Evolutionary conservation across 2,797 vertebrate species (phyloP), one percentile per base, ranked within the genome.

Genomic region (Dallia pectoralis): DNA sequence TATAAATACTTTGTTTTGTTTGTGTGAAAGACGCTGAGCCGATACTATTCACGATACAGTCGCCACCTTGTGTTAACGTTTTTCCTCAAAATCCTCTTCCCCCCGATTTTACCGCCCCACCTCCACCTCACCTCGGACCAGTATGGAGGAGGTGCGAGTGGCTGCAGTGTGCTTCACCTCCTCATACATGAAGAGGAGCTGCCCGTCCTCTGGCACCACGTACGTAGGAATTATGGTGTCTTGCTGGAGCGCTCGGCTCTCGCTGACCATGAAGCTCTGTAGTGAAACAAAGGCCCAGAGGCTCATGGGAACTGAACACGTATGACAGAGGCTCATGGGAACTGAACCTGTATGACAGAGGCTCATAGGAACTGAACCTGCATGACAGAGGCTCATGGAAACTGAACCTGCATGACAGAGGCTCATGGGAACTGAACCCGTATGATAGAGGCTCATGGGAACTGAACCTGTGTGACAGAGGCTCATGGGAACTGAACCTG

Each of bases 111-210:
- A 7, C 40, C 40, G 25, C 12, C 47, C 56, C 1, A 32, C 11
- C 18, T 40, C 18, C 66, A 16, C 64, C 62, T 90, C 74, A 94
- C 93, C 93, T 92, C 93, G 84, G 62, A 92, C 81, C 33, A 94
- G 86, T 65, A 93, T 88, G 15, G 91, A 93, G 27, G 90, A 91
- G 25, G 89, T 91, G 27, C 87, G 82, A 0, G 87, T 81, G 73
- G 89, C 91, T 27, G 91, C 91, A 0, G 90, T 90, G 53, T 89
- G 85, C 79, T 87, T 93, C 30, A 93, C 89, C 78, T 94, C 93
- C 18, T 92, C 87, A 59, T 94, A 94, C 92, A 95, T 93, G 71
- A 70, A 87, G 36, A 93, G 89, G 36, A 94, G 83, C 72, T 94
- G 91, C 16, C 91, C 87, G 14, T 94, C 90, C 74, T 94, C 93